Conservation (phyloP, 2,797 vertebrate species). For the Pitangus sulphuratus region DNA sequence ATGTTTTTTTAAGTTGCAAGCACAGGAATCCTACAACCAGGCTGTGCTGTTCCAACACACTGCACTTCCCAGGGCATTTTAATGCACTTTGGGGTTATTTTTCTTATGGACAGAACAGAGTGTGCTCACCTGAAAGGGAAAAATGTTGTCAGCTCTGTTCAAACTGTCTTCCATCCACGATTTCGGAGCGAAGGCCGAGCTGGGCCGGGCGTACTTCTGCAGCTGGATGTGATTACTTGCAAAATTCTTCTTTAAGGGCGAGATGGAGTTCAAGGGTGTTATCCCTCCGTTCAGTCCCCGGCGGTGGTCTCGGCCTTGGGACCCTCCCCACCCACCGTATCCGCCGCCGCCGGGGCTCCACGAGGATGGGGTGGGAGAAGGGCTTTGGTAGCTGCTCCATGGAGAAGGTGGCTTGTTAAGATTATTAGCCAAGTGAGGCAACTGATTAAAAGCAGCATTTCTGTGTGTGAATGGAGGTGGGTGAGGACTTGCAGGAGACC, state of each 20-base stretch:
- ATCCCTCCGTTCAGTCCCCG: constrained; percentile 93
- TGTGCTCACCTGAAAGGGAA: constrained; percentile 93
- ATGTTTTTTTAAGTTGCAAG: background rate
- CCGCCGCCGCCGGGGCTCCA: constrained; percentile 95
- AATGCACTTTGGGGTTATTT: background rate
- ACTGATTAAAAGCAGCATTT: constrained; percentile 94
- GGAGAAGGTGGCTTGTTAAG: constrained; percentile 96
- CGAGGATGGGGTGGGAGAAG: constrained; percentile 93
- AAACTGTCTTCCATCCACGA: constrained; percentile 97
- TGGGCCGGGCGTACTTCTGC: constrained; percentile 96
- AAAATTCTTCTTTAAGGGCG: constrained; percentile 97
- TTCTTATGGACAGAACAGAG: background rate
- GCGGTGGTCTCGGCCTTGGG: constrained; percentile 95
- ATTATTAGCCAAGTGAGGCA: constrained; percentile 94
- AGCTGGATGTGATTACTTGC: constrained; percentile 95
- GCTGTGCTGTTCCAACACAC: background rate
- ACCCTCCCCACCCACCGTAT: constrained; percentile 94
- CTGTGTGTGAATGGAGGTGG: constrained; percentile 93
- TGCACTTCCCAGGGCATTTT: background rate
- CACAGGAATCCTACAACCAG: background rate
- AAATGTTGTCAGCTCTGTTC: constrained; percentile 93
- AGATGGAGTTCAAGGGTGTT: constrained; percentile 94
- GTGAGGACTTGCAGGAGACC: constrained; percentile 94
- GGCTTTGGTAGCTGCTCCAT: constrained; percentile 98
- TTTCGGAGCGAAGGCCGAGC: constrained; percentile 93